Conservation (phyloP, 2,888 invertebrate species). For the Orthosia gothica region DNA sequence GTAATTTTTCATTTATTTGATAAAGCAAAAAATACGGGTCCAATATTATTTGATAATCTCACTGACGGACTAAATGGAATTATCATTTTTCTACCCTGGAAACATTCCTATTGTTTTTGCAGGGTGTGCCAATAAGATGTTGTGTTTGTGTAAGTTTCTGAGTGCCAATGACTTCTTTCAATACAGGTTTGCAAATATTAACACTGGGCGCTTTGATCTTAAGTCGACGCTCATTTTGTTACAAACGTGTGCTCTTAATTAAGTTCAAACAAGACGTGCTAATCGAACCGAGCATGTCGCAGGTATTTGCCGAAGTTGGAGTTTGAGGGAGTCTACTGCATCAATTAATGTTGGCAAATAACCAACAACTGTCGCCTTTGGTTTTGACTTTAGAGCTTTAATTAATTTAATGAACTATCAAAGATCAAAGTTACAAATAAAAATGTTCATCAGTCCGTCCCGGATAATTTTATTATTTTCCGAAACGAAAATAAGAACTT, state of each 20-base stretch:
- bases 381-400: neutral
- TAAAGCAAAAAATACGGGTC: no score
- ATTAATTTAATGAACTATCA: slow-evolving; percentile 7
- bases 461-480: neutral
- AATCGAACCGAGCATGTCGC: slow-evolving; percentile 77
- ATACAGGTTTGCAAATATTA: slow-evolving; percentile 87
- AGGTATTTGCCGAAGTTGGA: slow-evolving; percentile 54
- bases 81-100: no score
- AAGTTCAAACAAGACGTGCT: slow-evolving; percentile 89
- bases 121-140: neutral
- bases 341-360: slow-evolving; percentile 24
- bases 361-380: neutral
- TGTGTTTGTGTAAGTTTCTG: slow-evolving; percentile 34
- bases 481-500: no score
- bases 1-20: no score
- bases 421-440: neutral
- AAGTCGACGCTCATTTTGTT: slow-evolving; percentile 83
- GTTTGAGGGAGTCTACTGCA: slow-evolving; percentile 33
- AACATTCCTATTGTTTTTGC: no score
- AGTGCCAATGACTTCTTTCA: slow-evolving; percentile 89
- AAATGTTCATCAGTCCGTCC: neutral
- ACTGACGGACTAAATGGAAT: no score
- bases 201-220: slow-evolving; percentile 87
- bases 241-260: slow-evolving; percentile 87
- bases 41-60: no score